These are phyloP conservation scores for Chrysocyon brachyurus DNA, from an alignment of 2,797 vertebrate species.

Conservation along the genomic window DNA sequence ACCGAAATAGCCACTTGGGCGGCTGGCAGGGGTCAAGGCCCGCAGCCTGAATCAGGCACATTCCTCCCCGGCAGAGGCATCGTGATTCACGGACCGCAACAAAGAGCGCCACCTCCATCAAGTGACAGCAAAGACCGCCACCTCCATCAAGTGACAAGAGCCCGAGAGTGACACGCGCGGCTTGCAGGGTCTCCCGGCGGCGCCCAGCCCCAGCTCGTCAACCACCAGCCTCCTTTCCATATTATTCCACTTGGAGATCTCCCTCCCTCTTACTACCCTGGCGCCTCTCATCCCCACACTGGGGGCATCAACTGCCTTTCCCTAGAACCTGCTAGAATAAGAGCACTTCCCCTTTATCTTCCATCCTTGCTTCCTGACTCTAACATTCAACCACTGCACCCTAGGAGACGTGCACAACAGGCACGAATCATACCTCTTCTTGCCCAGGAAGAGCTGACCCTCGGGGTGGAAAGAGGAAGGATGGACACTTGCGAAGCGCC, in stretches of 20 bases:
- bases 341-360: not conserved
- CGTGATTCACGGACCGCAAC: conserved; percentile 60
- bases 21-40: conserved; percentile 50
- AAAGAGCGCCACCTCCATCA: conserved; percentile 12
- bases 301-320: not conserved
- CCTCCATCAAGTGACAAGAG: not conserved
- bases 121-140: not conserved
- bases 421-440: not conserved
- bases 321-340: not conserved
- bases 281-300: not conserved
- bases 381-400: not conserved
- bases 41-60: conserved; percentile 71
- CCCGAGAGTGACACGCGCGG: not conserved
- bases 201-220: too few relatives aligned
- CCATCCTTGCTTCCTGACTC: not conserved
- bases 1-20: conserved; percentile 60
- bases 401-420: not conserved
- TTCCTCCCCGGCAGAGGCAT: not conserved
- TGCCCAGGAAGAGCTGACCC: not conserved
- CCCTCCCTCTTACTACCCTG: not conserved
- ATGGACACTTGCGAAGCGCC: not conserved
- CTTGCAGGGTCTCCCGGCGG: not conserved
- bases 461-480: not conserved
- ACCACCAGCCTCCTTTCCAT: not conserved
- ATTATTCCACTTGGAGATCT: rapidly evolving